Percentiles rank a stretch among this genome's conserved stretches.
Conservation (phyloP, 2,797 vertebrate species). For the Catharus ustulatus region DNA sequence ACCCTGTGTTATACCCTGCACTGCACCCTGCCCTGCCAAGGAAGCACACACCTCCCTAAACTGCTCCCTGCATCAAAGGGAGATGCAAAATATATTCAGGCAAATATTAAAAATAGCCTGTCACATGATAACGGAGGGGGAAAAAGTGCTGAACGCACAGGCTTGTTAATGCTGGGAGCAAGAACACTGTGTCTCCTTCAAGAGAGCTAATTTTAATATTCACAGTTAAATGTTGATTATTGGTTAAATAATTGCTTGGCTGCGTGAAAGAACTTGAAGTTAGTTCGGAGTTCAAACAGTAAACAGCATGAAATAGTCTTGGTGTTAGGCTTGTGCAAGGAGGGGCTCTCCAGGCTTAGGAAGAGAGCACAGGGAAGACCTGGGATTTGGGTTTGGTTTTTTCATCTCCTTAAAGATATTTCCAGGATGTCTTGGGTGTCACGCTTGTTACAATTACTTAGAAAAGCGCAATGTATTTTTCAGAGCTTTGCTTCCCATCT, state of each 20-base stretch:
- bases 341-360: neutral
- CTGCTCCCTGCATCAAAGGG: slow-evolving; percentile 34
- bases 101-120: slow-evolving; percentile 67
- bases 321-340: neutral
- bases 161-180: slow-evolving; percentile 31
- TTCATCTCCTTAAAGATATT: neutral
- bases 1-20: neutral
- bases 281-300: neutral
- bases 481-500: neutral
- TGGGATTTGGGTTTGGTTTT: accelerated
- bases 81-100: slow-evolving; percentile 33
- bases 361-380: neutral
- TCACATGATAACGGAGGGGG: neutral
- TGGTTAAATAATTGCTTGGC: slow-evolving; percentile 40
- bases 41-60: neutral
- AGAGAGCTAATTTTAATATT: slow-evolving; percentile 33
- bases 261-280: neutral
- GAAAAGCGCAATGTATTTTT: neutral
- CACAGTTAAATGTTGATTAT: slow-evolving; percentile 40
- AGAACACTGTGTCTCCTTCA: slow-evolving; percentile 17
- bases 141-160: slow-evolving; percentile 38
- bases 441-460: neutral
- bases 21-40: neutral
- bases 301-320: neutral
- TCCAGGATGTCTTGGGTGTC: neutral